phyloP scores from a whole-genome alignment of 2,113 vertebrate genomes.

The Cebidichthys violaceus region DNA sequence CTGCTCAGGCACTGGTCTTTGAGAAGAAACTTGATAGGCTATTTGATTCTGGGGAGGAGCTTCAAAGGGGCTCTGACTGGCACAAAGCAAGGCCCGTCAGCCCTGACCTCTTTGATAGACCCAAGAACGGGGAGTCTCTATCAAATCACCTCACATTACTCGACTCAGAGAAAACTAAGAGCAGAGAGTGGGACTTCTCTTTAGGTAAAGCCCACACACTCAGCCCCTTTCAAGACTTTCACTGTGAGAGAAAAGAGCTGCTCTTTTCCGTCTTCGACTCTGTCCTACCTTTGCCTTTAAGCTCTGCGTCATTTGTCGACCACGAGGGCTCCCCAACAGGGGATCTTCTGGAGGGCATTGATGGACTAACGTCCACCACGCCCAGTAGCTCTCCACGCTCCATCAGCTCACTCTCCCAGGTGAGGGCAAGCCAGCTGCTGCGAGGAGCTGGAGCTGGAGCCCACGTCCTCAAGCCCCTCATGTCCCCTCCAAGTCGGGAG shows the following conservation, averaged over 20 bases:
- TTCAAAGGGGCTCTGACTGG: conserved; percentile 79
- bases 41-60: conserved; percentile 78
- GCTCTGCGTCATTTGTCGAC: conserved; percentile 88
- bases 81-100: conserved; percentile 80
- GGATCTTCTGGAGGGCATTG: conserved; percentile 88
- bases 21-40: conserved; percentile 64
- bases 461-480: conserved; percentile 94
- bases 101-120: conserved; percentile 90
- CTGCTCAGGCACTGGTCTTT: conserved; percentile 72
- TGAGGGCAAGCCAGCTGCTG: conserved; percentile 87
- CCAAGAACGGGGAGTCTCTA: conserved; percentile 82
- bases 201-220: conserved; percentile 84
- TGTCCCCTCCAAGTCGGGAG: conserved; percentile 97
- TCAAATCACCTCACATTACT: conserved; percentile 81
- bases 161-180: conserved; percentile 84
- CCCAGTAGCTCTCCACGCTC: conserved; percentile 96
- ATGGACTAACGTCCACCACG: conserved; percentile 89
- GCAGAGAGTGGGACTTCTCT: conserved; percentile 83
- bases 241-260: conserved; percentile 89
- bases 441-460: conserved; percentile 85
- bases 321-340: conserved; percentile 89
- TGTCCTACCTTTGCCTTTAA: conserved; percentile 84
- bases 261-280: conserved; percentile 84
- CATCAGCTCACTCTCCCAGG: conserved; percentile 92
- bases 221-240: conserved; percentile 92